phyloP scores from a whole-genome alignment of 2,888 invertebrate genomes.

The Oegoconia quadripuncta region DNA sequence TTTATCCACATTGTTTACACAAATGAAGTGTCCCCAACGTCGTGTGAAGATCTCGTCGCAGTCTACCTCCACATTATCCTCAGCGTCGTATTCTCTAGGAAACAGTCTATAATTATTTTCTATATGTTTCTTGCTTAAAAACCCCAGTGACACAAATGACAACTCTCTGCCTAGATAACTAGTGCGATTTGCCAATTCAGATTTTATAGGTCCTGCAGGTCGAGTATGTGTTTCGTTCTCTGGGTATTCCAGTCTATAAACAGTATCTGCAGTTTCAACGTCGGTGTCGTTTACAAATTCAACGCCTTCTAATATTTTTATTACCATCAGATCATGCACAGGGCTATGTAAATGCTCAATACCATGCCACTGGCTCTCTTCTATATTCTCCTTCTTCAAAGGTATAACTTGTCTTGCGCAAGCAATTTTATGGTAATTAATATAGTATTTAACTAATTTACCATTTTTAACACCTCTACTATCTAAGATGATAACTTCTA shows the following conservation, averaged over 20 bases:
- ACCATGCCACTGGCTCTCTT: not conserved
- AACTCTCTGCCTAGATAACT: not conserved
- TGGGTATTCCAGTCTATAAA: no score
- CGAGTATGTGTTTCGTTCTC: not conserved
- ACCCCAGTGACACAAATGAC: not conserved
- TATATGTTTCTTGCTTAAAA: not conserved
- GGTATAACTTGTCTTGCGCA: not conserved
- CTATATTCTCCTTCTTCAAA: not conserved
- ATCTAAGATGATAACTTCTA: not conserved
- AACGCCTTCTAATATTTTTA: not conserved
- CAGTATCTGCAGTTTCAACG: not conserved
- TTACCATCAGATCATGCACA: not conserved
- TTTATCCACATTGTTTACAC: slow-evolving; percentile 9
- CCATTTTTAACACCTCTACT: not conserved
- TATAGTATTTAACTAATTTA: not conserved
- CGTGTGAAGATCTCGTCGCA: slow-evolving; percentile 17
- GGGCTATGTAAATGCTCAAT: not conserved
- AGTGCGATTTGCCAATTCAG: not conserved
- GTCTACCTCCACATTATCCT: slow-evolving; percentile 1
- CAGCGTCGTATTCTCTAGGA: not conserved
- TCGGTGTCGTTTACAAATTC: not conserved
- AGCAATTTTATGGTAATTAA: not conserved
- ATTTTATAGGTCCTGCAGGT: not conserved
- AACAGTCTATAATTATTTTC: not conserved
- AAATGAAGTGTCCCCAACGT: slow-evolving; percentile 16